These are phyloP conservation scores for Thalpophila matura DNA, from an alignment of 2,888 invertebrate species.

Conservation along the genomic window DNA sequence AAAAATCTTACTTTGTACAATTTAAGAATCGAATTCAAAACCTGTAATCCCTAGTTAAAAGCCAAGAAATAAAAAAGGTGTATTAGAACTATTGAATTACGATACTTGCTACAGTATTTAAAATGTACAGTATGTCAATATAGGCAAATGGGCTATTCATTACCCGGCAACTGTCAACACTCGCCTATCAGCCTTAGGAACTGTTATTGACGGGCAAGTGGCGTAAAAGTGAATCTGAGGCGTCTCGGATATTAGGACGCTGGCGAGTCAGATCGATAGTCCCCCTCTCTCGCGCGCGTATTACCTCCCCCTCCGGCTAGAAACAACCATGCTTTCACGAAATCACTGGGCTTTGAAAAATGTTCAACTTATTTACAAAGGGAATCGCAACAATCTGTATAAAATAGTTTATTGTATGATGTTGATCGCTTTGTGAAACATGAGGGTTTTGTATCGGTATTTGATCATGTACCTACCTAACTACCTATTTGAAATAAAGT, in stretches of 20 bases:
- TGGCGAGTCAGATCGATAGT: constrained; percentile 74
- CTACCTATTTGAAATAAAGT: constrained; percentile 14
- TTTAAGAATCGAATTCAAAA: too few species aligned
- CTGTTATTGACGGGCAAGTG: constrained; percentile 77
- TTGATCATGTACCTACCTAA: constrained; percentile 18
- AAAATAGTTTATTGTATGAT: constrained; percentile 43
- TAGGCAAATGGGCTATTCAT: constrained; percentile 43
- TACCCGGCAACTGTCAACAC: constrained; percentile 59
- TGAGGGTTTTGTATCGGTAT: constrained; percentile 24
- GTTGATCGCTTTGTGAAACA: constrained; percentile 31
- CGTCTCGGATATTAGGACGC: constrained; percentile 68
- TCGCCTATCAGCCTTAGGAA: constrained; percentile 67
- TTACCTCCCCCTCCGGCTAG: constrained; percentile 46
- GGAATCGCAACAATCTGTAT: constrained; percentile 45
- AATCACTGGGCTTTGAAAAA: constrained; percentile 53
- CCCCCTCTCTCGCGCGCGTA: constrained; percentile 54
- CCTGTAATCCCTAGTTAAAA: too few species aligned
- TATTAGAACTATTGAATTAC: neutral
- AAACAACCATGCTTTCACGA: constrained; percentile 59
- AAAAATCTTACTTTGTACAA: too few species aligned
- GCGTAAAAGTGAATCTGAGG: constrained; percentile 79
- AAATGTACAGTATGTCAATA: neutral
- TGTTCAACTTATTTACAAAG: constrained; percentile 42
- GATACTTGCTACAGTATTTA: too few species aligned
- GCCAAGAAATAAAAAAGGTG: neutral